Evolutionary conservation across 1,140 invertebrate genomes (phyloP).

Genomic region (Periplaneta americana): DNA sequence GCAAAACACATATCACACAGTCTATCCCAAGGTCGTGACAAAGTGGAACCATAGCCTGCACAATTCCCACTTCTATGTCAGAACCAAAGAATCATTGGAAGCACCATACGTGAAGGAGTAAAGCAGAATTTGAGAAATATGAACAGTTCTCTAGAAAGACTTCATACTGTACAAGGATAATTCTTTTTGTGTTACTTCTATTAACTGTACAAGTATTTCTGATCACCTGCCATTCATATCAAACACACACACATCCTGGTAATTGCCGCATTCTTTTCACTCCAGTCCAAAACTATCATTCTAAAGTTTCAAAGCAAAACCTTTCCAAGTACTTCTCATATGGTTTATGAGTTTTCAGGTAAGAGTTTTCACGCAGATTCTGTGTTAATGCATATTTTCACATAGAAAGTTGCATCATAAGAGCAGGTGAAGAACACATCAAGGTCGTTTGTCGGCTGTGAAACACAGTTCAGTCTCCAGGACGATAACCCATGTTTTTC

Average conservation of each 20-base stretch:
- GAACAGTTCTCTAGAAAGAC: background rate
- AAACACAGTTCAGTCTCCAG: constrained; percentile 6
- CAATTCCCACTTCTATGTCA: background rate
- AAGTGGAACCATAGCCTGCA: background rate
- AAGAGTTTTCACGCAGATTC: too few species aligned
- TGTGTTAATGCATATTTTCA: too few species aligned
- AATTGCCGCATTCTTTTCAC: too few species aligned
- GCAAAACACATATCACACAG: background rate
- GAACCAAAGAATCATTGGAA: background rate
- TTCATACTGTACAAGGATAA: background rate
- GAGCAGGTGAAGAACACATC: background rate
- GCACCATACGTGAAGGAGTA: background rate
- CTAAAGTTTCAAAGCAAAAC: too few species aligned
- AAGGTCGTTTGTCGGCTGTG: background rate
- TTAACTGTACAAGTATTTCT: background rate
- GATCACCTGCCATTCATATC: too few species aligned
- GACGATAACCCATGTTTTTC: constrained; percentile 23
- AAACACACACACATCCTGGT: too few species aligned
- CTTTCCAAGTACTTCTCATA: too few species aligned
- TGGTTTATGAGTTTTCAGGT: too few species aligned
- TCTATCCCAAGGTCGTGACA: background rate
- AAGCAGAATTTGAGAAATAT: background rate
- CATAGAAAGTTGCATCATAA: background rate
- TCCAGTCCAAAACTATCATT: too few species aligned
- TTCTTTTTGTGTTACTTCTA: background rate